Percentiles rank a stretch among this genome's conserved stretches.
Evolutionary conservation across 2,888 invertebrate genomes (phyloP).

Genomic region (Lasioglossum figueresi): DNA sequence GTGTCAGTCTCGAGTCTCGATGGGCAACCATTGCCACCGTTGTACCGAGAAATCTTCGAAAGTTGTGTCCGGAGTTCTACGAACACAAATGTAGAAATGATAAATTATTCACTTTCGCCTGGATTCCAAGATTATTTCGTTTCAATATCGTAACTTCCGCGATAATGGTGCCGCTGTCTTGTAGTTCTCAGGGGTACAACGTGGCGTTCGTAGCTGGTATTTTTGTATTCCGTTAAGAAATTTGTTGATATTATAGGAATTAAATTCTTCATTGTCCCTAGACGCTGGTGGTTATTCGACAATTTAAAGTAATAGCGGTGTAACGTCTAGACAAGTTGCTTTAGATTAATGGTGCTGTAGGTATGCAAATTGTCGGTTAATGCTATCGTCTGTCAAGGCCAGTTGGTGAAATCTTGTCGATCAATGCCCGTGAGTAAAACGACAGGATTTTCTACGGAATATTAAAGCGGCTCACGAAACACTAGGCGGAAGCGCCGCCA

Average conservation of each 20-base stretch:
- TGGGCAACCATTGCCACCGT: no score
- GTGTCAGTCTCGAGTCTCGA: no score
- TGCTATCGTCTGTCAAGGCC: neutral
- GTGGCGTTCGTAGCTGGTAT: neutral
- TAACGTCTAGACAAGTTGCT: neutral
- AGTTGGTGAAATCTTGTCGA: neutral
- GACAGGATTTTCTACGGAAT: conserved; percentile 10
- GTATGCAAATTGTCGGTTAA: neutral
- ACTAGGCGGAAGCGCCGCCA: conserved; percentile 16
- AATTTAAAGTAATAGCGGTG: neutral
- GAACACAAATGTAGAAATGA: no score
- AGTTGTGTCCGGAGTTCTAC: no score
- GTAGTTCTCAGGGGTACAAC: no score
- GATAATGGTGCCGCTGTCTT: no score
- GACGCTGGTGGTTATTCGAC: neutral
- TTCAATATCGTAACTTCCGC: no score
- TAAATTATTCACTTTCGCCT: no score
- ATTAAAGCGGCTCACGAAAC: conserved; percentile 15
- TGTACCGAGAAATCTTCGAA: no score
- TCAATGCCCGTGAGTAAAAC: neutral
- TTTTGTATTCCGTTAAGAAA: neutral
- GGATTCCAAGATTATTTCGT: no score
- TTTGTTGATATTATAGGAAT: neutral
- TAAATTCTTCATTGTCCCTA: neutral
- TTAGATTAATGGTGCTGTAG: neutral